Evolutionary conservation across 2,888 invertebrate species (phyloP).

Genomic region (Chrysopilus asiliformis): DNA sequence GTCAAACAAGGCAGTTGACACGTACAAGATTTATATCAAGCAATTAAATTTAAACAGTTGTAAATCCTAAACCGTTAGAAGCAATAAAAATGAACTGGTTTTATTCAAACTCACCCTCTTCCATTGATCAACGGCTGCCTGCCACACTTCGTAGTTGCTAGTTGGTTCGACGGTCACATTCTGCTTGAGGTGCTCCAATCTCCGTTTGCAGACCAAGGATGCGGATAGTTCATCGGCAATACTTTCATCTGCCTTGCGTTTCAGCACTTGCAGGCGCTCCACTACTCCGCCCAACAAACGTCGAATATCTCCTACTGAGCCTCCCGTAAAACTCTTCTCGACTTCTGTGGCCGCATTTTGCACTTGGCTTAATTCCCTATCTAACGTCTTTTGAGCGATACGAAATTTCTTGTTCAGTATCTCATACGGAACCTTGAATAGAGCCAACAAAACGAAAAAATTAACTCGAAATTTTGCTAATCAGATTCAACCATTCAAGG

Average conservation of each 20-base stretch:
- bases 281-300: conserved; percentile 76
- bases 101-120: conserved; percentile 24
- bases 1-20: too few relatives aligned
- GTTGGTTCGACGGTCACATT: conserved; percentile 25
- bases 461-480: conserved; percentile 6
- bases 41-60: too few relatives aligned
- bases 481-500: background rate
- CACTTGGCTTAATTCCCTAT: conserved; percentile 83
- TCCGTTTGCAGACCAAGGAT: conserved; percentile 79
- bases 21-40: too few relatives aligned
- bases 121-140: conserved; percentile 33
- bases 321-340: conserved; percentile 33
- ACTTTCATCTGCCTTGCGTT: conserved; percentile 89
- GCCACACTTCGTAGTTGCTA: conserved; percentile 25
- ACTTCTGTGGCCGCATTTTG: conserved; percentile 59
- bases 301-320: conserved; percentile 55
- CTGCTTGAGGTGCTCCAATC: conserved; percentile 73
- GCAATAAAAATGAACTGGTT: too few relatives aligned
- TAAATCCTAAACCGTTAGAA: too few relatives aligned
- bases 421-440: conserved; percentile 86
- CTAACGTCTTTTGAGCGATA: conserved; percentile 84
- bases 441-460: conserved; percentile 7
- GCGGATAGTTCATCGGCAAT: conserved; percentile 84
- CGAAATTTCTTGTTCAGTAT: conserved; percentile 95
- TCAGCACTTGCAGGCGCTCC: conserved; percentile 76